phyloP scores from a whole-genome alignment of 2,888 invertebrate species.

The Pyrochroa serraticornis region DNA sequence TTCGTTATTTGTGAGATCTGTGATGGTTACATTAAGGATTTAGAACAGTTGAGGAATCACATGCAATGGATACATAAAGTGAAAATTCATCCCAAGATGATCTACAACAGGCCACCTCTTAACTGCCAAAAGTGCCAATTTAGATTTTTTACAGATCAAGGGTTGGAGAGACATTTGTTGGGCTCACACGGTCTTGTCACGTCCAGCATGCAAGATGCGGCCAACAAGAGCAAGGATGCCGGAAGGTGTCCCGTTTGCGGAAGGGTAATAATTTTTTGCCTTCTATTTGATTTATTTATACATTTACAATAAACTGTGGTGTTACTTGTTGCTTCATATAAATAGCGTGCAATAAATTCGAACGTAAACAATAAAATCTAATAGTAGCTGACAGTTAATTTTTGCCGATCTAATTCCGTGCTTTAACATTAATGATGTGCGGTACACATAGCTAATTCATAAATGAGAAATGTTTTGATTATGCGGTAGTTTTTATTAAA shows the following conservation, averaged over 20 bases:
- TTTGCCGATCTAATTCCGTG: too few species aligned
- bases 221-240: slow-evolving; percentile 92
- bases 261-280: slow-evolving; percentile 66
- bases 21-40: slow-evolving; percentile 92
- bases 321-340: too few species aligned
- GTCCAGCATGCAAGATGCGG: slow-evolving; percentile 94
- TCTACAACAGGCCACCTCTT: slow-evolving; percentile 90
- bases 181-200: slow-evolving; percentile 95
- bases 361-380: too few species aligned
- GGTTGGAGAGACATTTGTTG: slow-evolving; percentile 91
- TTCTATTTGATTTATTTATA: not conserved
- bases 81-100: slow-evolving; percentile 95
- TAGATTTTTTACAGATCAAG: slow-evolving; percentile 96
- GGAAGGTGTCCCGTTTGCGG: slow-evolving; percentile 95
- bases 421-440: too few species aligned
- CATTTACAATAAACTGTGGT: too few species aligned
- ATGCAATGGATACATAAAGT: slow-evolving; percentile 99
- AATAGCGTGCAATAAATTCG: too few species aligned
- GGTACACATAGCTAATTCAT: too few species aligned
- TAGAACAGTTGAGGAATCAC: slow-evolving; percentile 91
- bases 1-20: slow-evolving; percentile 97
- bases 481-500: not conserved
- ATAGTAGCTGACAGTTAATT: not conserved
- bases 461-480: not conserved
- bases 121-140: slow-evolving; percentile 97